Evolutionary conservation across 2,888 invertebrate species (phyloP).

Genomic region (Nephrotoma appendiculata): DNA sequence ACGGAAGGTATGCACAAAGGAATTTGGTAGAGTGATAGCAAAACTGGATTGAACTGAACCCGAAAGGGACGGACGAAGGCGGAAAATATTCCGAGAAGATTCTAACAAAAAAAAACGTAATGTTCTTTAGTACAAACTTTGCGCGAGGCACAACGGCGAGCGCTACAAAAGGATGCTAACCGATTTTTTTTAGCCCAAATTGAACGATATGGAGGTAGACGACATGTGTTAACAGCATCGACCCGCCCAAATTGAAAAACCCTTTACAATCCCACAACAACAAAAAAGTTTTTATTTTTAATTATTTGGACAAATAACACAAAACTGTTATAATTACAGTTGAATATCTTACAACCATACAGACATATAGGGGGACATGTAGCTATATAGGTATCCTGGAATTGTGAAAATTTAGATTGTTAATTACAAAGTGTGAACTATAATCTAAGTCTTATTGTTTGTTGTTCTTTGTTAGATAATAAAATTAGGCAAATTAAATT

Average conservation of each 20-base stretch:
- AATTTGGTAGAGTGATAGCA: too few relatives aligned
- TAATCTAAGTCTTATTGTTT: background rate
- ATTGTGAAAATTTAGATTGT: background rate
- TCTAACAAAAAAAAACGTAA: too few relatives aligned
- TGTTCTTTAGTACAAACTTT: too few relatives aligned
- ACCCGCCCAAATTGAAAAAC: background rate
- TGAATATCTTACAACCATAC: background rate
- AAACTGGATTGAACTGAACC: too few relatives aligned
- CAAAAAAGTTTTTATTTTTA: background rate
- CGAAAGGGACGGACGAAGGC: too few relatives aligned
- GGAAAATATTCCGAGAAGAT: too few relatives aligned
- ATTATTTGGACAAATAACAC: background rate
- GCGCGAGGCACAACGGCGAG: too few relatives aligned
- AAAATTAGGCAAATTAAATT: background rate
- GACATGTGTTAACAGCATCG: too few relatives aligned
- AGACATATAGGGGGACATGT: background rate
- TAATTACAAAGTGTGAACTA: background rate
- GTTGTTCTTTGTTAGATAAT: background rate
- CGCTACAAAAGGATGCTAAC: too few relatives aligned
- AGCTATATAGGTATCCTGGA: background rate
- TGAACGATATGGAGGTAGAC: too few relatives aligned
- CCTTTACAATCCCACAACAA: background rate
- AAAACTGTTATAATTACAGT: background rate
- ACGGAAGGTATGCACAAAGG: too few relatives aligned
- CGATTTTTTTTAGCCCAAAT: too few relatives aligned